Evolutionary conservation across 2,113 vertebrate species (phyloP).

Genomic region (Cnemophilus loriae): DNA sequence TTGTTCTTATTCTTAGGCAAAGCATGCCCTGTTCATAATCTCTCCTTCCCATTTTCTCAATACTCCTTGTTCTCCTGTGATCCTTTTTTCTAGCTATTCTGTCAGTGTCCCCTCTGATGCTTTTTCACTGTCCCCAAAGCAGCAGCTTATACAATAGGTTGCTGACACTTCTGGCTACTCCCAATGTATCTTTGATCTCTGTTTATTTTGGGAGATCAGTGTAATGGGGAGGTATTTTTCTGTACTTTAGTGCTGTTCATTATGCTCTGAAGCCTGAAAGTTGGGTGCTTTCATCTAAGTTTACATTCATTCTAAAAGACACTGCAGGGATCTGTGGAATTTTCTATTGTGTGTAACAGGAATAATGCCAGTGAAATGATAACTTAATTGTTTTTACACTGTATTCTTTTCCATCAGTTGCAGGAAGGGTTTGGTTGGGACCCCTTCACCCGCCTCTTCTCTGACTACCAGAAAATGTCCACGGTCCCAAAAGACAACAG

Average conservation of each 20-base stretch:
- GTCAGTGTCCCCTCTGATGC: not conserved
- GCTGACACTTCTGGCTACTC: not conserved
- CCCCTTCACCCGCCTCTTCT: conserved; percentile 70
- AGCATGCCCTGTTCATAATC: not conserved
- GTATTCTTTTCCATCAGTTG: conserved; percentile 53
- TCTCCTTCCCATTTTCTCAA: not conserved
- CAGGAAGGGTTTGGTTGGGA: conserved; percentile 80
- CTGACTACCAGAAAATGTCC: conserved; percentile 70
- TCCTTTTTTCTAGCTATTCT: not conserved
- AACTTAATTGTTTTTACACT: not conserved
- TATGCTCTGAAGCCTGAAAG: not conserved
- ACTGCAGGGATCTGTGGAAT: not conserved
- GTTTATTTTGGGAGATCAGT: not conserved
- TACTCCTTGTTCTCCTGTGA: not conserved
- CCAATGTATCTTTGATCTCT: not conserved
- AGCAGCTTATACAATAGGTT: not conserved
- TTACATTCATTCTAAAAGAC: not conserved
- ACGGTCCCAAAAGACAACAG: conserved; percentile 49
- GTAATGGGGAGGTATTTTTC: not conserved
- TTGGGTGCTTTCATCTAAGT: not conserved
- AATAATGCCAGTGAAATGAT: not conserved
- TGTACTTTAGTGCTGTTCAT: not conserved
- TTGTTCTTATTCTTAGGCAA: not conserved
- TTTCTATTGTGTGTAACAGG: not conserved
- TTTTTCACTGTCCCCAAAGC: not conserved